Evolutionary conservation across 1,140 invertebrate species (phyloP), one percentile per base, ranked within the genome.

Genomic region (Pissodes strobi): DNA sequence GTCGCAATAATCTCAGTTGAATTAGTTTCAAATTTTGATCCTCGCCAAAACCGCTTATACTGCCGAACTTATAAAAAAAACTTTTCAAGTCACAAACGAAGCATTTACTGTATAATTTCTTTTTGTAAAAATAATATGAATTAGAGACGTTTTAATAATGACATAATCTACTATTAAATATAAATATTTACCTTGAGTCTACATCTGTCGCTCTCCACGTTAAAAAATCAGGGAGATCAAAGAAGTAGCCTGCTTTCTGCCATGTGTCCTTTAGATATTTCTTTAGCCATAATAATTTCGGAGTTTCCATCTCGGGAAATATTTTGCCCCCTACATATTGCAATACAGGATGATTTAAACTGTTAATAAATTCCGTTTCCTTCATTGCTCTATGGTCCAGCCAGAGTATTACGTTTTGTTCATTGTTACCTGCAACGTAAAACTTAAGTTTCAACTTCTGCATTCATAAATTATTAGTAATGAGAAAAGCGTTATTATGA

Each of bases 281-380:
- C 73, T 98, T 97, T 0, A 98, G 74, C 96, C 96, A 99, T 0
- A 97, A 75, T n/a, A 98, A 78, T 81, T 98, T 99, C 0, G 95
- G 94, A 23, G 91, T 88, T 82, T 98, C 86, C 95, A 98, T 98
- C 83, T 98, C 95, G 4, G 94, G 81, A 0, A 94, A 98, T 6
- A 98, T 89, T 78, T 88, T 90, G 1, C 94, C 94, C 6, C 96
- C 96, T 5, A 95, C 91, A 80, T 90, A 93, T 65, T 89, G 84
- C 0, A 98, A 81, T 8, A 95, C 85, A 18, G 84, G 73, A 80
- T 97, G 90, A 13, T 85, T 79, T 0, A 85, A 86, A 22, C 80
- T 81, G 76, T 97, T 98, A 10, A 98, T 97, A 15, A 85, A 79
- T 13, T 87, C 83, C 0, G 94, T 91, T 82, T 98, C 91, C 41